phyloP scores from a whole-genome alignment of 2,797 vertebrate species.

The Trichosurus vulpecula region DNA sequence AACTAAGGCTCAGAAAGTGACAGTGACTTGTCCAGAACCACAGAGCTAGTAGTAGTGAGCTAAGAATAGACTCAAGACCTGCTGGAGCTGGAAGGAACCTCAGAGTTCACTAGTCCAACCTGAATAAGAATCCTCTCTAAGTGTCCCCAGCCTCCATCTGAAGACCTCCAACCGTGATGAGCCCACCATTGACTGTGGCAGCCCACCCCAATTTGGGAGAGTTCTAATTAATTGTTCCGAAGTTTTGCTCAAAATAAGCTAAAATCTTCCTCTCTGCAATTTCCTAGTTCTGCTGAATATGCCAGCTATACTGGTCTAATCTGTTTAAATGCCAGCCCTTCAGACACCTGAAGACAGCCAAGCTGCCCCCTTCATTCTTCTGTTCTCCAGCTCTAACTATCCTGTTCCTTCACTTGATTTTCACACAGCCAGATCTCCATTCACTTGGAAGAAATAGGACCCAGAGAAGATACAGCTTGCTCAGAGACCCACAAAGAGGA shows the following conservation, averaged over 20 bases:
- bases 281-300: background rate
- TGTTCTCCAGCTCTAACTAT: background rate
- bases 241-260: background rate
- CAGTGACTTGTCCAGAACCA: background rate
- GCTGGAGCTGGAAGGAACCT: background rate
- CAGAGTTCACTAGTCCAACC: too few species aligned
- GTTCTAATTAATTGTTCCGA: background rate
- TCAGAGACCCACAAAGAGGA: background rate
- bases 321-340: background rate
- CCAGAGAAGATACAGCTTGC: background rate
- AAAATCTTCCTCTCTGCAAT: background rate
- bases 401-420: background rate
- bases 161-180: background rate
- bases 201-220: background rate
- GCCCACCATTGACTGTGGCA: too few species aligned
- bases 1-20: background rate
- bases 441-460: background rate
- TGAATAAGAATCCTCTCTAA: background rate
- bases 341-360: background rate
- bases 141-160: too few species aligned
- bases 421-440: background rate
- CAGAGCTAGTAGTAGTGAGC: background rate
- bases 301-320: too few species aligned
- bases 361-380: background rate
- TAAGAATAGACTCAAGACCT: background rate